Percentiles rank a stretch among this genome's conserved stretches.
These are phyloP conservation scores for Drosophila novamexicana DNA, from an alignment of 1,140 invertebrate species.

Conservation along the genomic window DNA sequence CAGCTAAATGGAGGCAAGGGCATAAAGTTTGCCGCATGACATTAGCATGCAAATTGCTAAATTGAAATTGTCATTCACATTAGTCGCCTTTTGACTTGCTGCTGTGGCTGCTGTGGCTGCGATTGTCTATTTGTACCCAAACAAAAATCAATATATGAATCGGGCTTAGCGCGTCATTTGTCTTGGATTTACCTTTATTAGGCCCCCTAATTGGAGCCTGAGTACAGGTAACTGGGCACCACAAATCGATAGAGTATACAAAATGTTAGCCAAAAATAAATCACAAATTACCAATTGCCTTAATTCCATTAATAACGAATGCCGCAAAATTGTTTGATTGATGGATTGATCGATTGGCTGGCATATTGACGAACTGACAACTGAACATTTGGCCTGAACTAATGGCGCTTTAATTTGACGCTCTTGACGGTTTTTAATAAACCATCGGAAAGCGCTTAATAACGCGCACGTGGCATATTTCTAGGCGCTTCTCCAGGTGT, in stretches of 20 bases:
- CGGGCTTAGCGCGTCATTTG: conserved; percentile 60
- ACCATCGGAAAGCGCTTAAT: conserved; percentile 32
- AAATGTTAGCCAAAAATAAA: conserved; percentile 61
- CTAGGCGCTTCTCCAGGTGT: not conserved
- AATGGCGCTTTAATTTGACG: conserved; percentile 69
- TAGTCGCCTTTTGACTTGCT: conserved; percentile 68
- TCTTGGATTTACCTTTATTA: conserved; percentile 15
- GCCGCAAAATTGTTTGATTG: conserved; percentile 5
- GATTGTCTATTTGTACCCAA: too few relatives aligned
- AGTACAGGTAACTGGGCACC: conserved; percentile 3
- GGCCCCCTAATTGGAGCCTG: conserved; percentile 54
- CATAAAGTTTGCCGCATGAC: conserved; percentile 52
- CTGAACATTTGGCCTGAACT: conserved; percentile 1
- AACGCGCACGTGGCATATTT: conserved; percentile 29
- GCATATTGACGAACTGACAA: conserved; percentile 14
- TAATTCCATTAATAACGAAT: conserved; percentile 29
- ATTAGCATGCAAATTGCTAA: conserved; percentile 81
- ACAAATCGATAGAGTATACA: conserved; percentile 55
- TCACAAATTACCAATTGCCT: conserved; percentile 38
- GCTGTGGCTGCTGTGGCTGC: conserved; percentile 10
- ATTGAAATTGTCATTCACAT: conserved; percentile 81
- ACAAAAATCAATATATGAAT: conserved; percentile 57
- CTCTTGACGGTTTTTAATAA: conserved; percentile 30
- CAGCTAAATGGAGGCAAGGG: conserved; percentile 59
- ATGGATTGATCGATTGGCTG: conserved; percentile 38